Evolutionary conservation across 2,113 vertebrate genomes (phyloP), one percentile per base, ranked within the genome.

Genomic region (Morone saxatilis): DNA sequence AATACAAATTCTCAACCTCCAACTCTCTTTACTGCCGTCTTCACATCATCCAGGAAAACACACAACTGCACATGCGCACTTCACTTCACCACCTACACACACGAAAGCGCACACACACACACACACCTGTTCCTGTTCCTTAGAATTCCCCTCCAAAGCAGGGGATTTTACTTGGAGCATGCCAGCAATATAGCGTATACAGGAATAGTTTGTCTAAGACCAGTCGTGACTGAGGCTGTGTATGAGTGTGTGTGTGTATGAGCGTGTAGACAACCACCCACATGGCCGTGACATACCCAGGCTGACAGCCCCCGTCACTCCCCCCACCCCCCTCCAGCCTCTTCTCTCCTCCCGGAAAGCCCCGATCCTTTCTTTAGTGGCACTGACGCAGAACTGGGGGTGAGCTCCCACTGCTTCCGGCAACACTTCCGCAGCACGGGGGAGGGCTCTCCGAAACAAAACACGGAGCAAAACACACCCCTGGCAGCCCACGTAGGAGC

Each of bases 301-400:
- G 69, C 91, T 89, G 87, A 91, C 89, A 91, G 84, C 83, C 71
- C 78, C 38, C 69, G 57, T 22, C 78, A 56, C 69, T 63, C 56
- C 61, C 78, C 40, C n/a, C 40, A 7, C 74, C 71, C 80, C 19
- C 54, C 54, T 48, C 76, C 81, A 25, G 86, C 85, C 88, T 70
- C 86, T 54, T 60, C 83, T 78, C 90, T 80, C 81, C 88, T 90
- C 90, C 93, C 90, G 92, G 93, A 94, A 95, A 88, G 89, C 94
- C 90, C 91, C 91, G 78, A 87, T 92, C 74, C 90, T 94, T 88
- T 81, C 70, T 93, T 92, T 87, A 91, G 83, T 83, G 83, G 80
- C 89, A 94, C 92, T 95, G 95, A 93, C 91, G 94, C 92, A 94
- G 93, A 91, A 89, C 83, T 89, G 93, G 92, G 72, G 94, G 56